Conservation (phyloP, 1,140 invertebrate genomes). For the Tetragonula clypearis region DNA sequence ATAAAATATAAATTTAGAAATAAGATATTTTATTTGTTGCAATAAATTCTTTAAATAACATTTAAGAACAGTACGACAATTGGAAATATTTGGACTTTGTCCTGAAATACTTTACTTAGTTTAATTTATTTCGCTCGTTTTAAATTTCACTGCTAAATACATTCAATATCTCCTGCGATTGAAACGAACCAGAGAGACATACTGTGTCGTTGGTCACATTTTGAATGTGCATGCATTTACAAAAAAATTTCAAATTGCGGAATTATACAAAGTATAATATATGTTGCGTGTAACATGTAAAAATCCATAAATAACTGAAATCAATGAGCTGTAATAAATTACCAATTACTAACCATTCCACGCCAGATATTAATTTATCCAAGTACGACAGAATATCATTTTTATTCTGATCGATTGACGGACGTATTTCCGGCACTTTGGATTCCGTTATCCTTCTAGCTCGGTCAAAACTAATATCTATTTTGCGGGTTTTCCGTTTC, state of each 20-base stretch:
- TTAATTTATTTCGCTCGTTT: too few species aligned
- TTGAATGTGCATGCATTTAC: not conserved
- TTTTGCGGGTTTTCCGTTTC: slow-evolving; percentile 17
- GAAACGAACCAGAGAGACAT: too few species aligned
- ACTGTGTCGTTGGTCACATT: too few species aligned
- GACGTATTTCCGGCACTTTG: not conserved
- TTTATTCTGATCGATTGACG: slow-evolving; percentile 63
- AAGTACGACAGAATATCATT: slow-evolving; percentile 72
- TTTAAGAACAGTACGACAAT: too few species aligned
- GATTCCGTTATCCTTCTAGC: slow-evolving; percentile 6
- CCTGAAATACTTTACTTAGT: too few species aligned
- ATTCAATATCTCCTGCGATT: too few species aligned
- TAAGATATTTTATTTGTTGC: too few species aligned
- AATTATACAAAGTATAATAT: not conserved
- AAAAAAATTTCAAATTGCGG: not conserved
- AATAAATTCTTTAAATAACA: too few species aligned
- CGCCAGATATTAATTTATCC: slow-evolving; percentile 70
- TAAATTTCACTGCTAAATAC: too few species aligned
- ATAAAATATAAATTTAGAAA: too few species aligned
- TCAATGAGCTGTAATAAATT: too few species aligned
- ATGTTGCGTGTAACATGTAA: not conserved
- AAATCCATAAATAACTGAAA: rapidly evolving
- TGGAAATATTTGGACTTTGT: too few species aligned
- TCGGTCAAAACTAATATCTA: not conserved
- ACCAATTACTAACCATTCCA: slow-evolving; percentile 66